Evolutionary conservation across 2,797 vertebrate species (phyloP).

Genomic region (Oreonectes daqikongensis): DNA sequence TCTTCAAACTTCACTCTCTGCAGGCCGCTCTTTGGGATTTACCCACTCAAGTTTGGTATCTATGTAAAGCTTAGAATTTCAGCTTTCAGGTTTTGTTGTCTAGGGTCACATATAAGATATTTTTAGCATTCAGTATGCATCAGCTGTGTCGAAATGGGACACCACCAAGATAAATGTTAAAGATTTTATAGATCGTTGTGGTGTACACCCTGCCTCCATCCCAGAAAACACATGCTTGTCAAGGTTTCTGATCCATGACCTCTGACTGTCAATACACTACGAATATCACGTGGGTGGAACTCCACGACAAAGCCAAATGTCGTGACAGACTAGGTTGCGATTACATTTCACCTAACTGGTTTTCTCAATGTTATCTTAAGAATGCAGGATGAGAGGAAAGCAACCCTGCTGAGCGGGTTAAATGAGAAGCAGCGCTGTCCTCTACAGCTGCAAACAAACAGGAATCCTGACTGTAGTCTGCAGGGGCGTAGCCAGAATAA

Average conservation of each 20-base stretch:
- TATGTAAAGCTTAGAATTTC: too few species aligned
- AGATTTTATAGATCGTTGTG: slow-evolving; percentile 51
- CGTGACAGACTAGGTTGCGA: slow-evolving; percentile 24
- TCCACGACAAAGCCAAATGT: slow-evolving; percentile 40
- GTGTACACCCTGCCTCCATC: slow-evolving; percentile 35
- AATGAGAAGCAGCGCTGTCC: slow-evolving; percentile 43
- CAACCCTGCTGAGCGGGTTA: slow-evolving; percentile 46
- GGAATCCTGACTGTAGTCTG: neutral
- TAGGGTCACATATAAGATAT: neutral
- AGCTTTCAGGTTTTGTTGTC: too few species aligned
- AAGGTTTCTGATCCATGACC: slow-evolving; percentile 27
- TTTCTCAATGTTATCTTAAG: slow-evolving; percentile 57
- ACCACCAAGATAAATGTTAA: slow-evolving; percentile 36
- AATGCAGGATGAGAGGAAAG: slow-evolving; percentile 46
- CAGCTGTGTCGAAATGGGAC: slow-evolving; percentile 37
- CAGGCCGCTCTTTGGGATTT: too few species aligned
- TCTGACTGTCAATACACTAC: slow-evolving; percentile 35
- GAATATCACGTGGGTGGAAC: slow-evolving; percentile 28
- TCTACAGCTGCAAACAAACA: slow-evolving; percentile 44
- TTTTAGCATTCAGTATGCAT: slow-evolving; percentile 39
- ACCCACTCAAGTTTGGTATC: too few species aligned
- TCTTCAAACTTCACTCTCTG: too few species aligned
- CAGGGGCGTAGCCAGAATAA: neutral
- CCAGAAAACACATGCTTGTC: slow-evolving; percentile 22
- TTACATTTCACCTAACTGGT: slow-evolving; percentile 47